phyloP scores from a whole-genome alignment of 2,113 vertebrate species.

The Bagarius yarrelli region DNA sequence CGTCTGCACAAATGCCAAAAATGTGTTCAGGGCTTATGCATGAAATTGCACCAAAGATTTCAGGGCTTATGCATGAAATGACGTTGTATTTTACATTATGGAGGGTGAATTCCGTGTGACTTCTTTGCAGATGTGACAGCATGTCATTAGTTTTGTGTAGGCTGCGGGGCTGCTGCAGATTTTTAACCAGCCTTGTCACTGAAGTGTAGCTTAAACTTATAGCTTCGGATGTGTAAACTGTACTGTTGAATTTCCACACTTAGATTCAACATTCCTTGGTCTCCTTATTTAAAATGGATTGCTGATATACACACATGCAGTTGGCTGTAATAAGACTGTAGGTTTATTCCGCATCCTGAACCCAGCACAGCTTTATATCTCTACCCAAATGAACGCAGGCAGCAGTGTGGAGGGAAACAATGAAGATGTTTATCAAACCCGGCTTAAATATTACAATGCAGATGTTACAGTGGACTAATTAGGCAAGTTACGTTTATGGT shows the following conservation, averaged over 20 bases:
- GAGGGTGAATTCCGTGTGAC: too few species aligned
- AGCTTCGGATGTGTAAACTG: background rate
- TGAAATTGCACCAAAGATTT: too few species aligned
- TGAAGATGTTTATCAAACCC: background rate
- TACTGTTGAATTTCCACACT: background rate
- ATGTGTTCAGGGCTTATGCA: too few species aligned
- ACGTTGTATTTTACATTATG: too few species aligned
- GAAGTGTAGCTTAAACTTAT: background rate
- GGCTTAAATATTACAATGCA: background rate
- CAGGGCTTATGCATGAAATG: too few species aligned
- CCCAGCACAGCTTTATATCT: background rate
- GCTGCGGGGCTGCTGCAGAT: background rate
- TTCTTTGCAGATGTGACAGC: background rate
- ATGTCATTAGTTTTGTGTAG: background rate
- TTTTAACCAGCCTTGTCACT: background rate
- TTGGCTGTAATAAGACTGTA: background rate
- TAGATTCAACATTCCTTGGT: background rate
- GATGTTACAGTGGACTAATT: background rate
- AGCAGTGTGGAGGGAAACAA: background rate
- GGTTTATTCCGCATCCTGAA: background rate
- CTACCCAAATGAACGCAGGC: background rate
- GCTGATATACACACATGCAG: background rate
- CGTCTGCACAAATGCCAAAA: too few species aligned
- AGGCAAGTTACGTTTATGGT: background rate
- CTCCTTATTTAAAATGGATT: background rate